A percentile compares a stretch with the other conserved stretches of the same genome.
Evolutionary conservation across 2,888 invertebrate genomes (phyloP).

Genomic region (Mimas tiliae): DNA sequence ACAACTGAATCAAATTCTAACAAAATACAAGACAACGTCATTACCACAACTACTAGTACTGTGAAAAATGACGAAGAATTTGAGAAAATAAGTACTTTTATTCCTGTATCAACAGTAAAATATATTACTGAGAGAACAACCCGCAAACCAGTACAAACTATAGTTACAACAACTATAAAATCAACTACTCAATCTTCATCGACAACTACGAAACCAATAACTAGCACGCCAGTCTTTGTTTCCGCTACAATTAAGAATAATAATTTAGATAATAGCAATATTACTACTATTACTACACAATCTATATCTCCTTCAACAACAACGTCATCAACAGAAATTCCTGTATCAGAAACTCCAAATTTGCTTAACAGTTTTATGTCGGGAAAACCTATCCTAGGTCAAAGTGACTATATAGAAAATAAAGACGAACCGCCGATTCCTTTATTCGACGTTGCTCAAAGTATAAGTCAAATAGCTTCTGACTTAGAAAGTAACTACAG

Average conservation of each 20-base stretch:
- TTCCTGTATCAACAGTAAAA: constrained; percentile 62
- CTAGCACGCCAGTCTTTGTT: constrained; percentile 39
- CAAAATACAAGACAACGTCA: constrained; percentile 39
- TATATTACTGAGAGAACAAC: constrained; percentile 61
- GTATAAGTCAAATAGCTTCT: constrained; percentile 80
- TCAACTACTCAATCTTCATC: constrained; percentile 32
- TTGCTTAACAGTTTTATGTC: constrained; percentile 33
- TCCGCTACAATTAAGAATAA: constrained; percentile 44
- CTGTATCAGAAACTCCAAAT: constrained; percentile 47
- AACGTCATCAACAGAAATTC: constrained; percentile 63
- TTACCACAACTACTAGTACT: constrained; percentile 45
- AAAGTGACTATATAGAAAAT: constrained; percentile 34
- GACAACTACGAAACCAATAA: constrained; percentile 43
- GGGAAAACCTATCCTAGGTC: constrained; percentile 33
- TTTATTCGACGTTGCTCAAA: constrained; percentile 76
- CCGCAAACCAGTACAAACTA: constrained; percentile 43
- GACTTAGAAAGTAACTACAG: constrained; percentile 70
- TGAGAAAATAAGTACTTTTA: constrained; percentile 67
- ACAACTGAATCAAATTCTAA: constrained; percentile 6
- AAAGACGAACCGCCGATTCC: constrained; percentile 57
- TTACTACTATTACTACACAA: constrained; percentile 75
- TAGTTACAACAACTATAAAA: constrained; percentile 44
- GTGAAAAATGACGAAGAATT: constrained; percentile 52
- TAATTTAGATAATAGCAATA: constrained; percentile 60
- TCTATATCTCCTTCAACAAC: constrained; percentile 74